Evolutionary conservation across 2,797 vertebrate genomes (phyloP), one percentile per base, ranked within the genome.

Genomic region (Acanthiza pusilla): DNA sequence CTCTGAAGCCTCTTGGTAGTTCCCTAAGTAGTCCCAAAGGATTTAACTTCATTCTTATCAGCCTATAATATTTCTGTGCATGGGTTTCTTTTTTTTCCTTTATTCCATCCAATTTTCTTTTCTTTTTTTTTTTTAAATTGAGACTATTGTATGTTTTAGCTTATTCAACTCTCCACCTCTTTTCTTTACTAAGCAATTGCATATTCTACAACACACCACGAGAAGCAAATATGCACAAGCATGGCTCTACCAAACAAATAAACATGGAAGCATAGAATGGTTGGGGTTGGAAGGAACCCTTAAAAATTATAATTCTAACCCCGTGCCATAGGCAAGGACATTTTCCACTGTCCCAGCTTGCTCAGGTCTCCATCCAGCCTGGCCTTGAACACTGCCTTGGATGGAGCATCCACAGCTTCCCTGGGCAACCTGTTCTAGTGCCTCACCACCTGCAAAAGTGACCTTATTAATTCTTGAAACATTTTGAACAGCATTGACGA

Each of bases 81-180:
- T 1, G 1, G 11, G 15, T 48, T 77, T 62, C 0, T 38, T 25
- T 18, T n/a, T 16, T 20, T 29, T 55, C 16, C 1, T 5, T 30
- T 78, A 25, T n/a, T 18, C 12, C 3, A 42, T 40, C 13, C 51
- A 20, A 15, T 36, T 85, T 54, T 65, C 38, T 18, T 40, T n/a
- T 53, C 36, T 29, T 7, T 19, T 11, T 72, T 36, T 77, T 62
- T 54, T 45, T 47, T 5, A 7, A 68, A 5, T 20, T 70, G 19
- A 32, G 47, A 9, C 65, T 76, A 53, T 53, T 50, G 23, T 43
- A 40, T 63, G 13, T 45, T 87, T 96, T 30, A 92, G 26, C 11
- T 83, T 75, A 57, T 43, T 83, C 42, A 77, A 0, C 29, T 75
- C 50, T 71, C 20, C 48, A 79, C 38, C 20, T 80, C 76, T 61